Percentiles rank a stretch among this genome's conserved stretches.
Conservation (phyloP, 2,113 vertebrate genomes). For the Pluvianellus socialis region DNA sequence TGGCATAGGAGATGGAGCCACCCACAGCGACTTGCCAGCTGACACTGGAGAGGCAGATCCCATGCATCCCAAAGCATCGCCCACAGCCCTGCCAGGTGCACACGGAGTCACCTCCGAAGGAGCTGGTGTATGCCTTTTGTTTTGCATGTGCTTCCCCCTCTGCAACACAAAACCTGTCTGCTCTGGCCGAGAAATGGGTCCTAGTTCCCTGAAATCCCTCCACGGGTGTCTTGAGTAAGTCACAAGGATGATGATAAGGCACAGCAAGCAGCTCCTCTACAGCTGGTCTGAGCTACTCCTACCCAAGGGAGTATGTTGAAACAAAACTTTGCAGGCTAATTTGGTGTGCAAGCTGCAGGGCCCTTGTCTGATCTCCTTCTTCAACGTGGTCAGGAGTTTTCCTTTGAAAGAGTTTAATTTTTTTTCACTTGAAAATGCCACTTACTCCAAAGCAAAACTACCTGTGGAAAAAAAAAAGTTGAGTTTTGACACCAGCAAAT, state of each 20-base stretch:
- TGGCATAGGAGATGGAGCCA: not conserved
- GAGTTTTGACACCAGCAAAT: not conserved
- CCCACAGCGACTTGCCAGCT: not conserved
- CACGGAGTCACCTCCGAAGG: fast-evolving
- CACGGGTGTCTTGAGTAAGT: not conserved
- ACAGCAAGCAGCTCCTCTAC: not conserved
- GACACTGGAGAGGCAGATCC: not conserved
- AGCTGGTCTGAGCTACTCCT: not conserved
- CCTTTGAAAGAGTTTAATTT: not conserved
- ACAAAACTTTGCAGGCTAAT: not conserved
- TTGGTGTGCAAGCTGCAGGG: not conserved
- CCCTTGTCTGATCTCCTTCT: not conserved
- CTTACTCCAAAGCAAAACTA: not conserved
- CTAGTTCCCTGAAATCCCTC: not conserved
- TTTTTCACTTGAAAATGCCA: not conserved
- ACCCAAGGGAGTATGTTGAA: not conserved
- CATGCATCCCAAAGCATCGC: not conserved
- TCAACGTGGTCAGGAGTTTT: not conserved
- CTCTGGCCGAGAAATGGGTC: not conserved
- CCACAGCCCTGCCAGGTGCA: not conserved
- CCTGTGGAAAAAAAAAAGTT: not conserved
- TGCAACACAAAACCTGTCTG: not conserved
- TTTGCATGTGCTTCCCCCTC: not conserved
- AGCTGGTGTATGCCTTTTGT: not conserved
- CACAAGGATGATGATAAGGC: fast-evolving